Base-by-base conservation (phyloP, 2,888 invertebrate genomes). In the Drosophila peninsularis region DNA sequence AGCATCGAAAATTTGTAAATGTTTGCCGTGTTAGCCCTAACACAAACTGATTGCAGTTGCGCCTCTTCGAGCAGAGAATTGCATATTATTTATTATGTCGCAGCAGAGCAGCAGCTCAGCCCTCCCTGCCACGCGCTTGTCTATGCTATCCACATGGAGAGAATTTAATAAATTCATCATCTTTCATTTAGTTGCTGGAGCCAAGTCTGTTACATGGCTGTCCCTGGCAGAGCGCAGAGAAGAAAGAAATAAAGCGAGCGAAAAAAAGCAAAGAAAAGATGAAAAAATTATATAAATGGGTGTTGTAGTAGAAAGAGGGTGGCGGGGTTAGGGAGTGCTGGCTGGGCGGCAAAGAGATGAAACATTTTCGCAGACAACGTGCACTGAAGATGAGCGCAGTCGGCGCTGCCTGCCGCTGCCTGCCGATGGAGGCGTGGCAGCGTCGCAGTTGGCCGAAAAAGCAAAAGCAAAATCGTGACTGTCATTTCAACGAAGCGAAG, bases 131-230 rank as follows among this genome's bases (percentile, higher is more conserved):
- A 1, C 42, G 3, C 1, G 3, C 13, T 45, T 11, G 17, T 9
- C 19, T 13, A 6, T 21, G 36, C 24, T 75, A 39, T 36, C 50
- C 63, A 53, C 70, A 56, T 71, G 61, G 47, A 34, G 74, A 52
- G 76, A 87, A 83, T 87, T 83, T 83, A 83, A 87, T 83, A 83
- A 83, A 87, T 83, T 79, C 88, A 83, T 83, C 88, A 84, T 87
- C 85, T 71, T 83, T 83, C 82, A 87, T 87, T 88, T 83, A 88
- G 85, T 77, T 64, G 71, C 77, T 68, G 75, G 74, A 75, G 58
- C 65, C 64, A 64, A 75, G 79, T 69, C 82, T 75, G 78, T 75
- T 75, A 68, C 62, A 68, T 47, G 21, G 45, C 69, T 55, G 56
- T 55, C 62, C 47, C 42, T 58, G 30, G 49, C 17, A 50, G 34